These are phyloP conservation scores for Glossophaga mutica DNA, from an alignment of 2,797 vertebrate genomes.

Conservation along the genomic window DNA sequence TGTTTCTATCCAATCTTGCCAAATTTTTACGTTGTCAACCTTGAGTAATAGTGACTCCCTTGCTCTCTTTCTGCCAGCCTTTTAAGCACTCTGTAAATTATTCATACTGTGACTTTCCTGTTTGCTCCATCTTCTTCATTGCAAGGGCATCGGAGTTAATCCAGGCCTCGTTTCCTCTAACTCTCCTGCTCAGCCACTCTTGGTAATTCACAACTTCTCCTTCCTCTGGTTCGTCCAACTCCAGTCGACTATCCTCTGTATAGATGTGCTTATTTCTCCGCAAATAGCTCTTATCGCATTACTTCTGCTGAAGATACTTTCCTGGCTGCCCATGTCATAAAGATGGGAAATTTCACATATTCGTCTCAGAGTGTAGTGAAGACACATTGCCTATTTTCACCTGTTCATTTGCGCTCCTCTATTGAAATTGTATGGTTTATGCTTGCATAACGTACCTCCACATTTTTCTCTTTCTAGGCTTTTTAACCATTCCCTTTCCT, in stretches of 20 bases:
- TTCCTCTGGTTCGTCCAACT: background rate
- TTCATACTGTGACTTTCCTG: background rate
- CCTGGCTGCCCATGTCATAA: background rate
- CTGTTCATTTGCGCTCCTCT: background rate
- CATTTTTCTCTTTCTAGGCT: background rate
- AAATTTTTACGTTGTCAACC: background rate
- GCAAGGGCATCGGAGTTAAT: background rate
- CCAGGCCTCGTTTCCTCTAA: background rate
- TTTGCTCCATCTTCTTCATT: background rate
- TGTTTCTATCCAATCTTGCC: background rate
- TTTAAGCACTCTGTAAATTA: background rate
- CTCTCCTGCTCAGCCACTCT: background rate
- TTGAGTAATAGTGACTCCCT: background rate
- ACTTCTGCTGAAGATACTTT: conserved; percentile 5
- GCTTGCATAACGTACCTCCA: background rate
- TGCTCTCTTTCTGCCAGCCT: background rate
- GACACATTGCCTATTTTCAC: background rate
- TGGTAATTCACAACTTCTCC: background rate
- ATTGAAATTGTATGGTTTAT: background rate
- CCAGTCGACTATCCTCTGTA: background rate
- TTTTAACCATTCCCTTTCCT: background rate
- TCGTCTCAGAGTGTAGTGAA: background rate
- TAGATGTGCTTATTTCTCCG: background rate
- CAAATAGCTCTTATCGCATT: conserved; percentile 25
- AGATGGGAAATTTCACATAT: conserved; percentile 32